Evolutionary conservation across 2,113 vertebrate species (phyloP).

Genomic region (Abramis brama): DNA sequence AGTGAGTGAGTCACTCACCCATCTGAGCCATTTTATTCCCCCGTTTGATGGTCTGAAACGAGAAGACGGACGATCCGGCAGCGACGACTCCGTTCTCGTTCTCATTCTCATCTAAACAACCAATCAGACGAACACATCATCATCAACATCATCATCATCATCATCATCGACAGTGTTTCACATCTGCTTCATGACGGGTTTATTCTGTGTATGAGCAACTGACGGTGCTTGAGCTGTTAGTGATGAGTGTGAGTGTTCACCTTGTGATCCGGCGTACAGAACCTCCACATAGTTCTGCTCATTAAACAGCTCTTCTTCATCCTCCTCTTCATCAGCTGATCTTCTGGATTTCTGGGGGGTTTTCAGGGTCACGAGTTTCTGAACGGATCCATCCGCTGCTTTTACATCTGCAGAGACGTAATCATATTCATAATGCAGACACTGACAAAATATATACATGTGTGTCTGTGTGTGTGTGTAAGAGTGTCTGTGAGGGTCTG

Average conservation of each 20-base stretch:
- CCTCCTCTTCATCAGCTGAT: constrained; percentile 56
- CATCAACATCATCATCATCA: too few species aligned
- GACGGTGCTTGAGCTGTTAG: too few species aligned
- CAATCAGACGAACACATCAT: background rate
- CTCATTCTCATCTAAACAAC: constrained; percentile 66
- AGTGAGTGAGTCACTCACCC: constrained; percentile 75
- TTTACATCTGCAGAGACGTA: constrained; percentile 62
- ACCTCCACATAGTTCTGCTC: constrained; percentile 84
- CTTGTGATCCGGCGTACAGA: constrained; percentile 79
- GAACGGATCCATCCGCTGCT: constrained; percentile 67
- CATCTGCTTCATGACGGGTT: too few species aligned
- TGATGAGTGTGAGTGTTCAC: constrained; percentile 65
- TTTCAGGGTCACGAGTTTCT: constrained; percentile 76
- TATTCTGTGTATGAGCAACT: too few species aligned
- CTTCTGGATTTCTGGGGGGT: constrained; percentile 59
- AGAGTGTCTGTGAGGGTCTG: too few species aligned
- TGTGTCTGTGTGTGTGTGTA: too few species aligned
- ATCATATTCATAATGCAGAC: too few species aligned
- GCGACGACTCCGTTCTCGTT: constrained; percentile 61
- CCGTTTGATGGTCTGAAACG: constrained; percentile 86
- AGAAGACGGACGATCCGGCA: constrained; percentile 83
- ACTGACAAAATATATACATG: background rate
- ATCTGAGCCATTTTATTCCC: constrained; percentile 87
- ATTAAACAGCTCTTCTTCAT: constrained; percentile 74
- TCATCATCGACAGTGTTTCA: too few species aligned